phyloP scores from a whole-genome alignment of 2,888 invertebrate genomes.

The Gonocerus acuteangulatus region DNA sequence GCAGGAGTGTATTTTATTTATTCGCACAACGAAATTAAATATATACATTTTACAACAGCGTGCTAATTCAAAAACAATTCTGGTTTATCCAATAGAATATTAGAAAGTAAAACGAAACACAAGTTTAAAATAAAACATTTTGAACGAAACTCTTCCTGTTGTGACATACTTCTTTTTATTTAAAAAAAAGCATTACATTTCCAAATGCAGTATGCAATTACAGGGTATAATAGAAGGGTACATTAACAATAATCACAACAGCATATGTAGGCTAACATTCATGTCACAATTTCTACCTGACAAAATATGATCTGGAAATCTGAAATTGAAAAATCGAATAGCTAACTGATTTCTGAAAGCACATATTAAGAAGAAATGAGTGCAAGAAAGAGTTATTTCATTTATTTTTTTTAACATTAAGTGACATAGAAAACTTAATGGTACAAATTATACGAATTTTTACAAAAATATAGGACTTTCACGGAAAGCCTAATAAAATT shows the following conservation, averaged over 20 bases:
- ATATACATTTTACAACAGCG: no score
- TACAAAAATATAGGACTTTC: constrained; percentile 30
- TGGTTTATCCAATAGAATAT: no score
- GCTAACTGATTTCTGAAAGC: constrained; percentile 15
- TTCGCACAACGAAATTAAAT: no score
- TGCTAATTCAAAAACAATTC: no score
- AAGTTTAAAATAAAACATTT: not conserved
- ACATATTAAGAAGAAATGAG: constrained; percentile 10
- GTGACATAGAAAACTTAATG: constrained; percentile 18
- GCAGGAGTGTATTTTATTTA: no score
- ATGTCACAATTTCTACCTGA: constrained; percentile 19
- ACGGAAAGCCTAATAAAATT: constrained; percentile 29
- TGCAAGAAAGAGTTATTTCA: constrained; percentile 4
- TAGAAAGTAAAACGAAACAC: no score
- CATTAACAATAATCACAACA: constrained; percentile 8
- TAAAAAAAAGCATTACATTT: no score
- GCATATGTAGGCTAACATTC: constrained; percentile 20
- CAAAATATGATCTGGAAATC: constrained; percentile 29
- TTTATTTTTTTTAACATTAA: constrained; percentile 7
- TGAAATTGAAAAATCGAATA: not conserved
- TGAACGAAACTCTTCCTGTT: not conserved
- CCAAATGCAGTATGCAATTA: no score
- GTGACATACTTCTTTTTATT: not conserved
- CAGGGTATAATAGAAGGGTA: no score
- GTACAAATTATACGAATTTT: constrained; percentile 21